phyloP scores from a whole-genome alignment of 2,888 invertebrate genomes.

The Drosophila limbata region DNA sequence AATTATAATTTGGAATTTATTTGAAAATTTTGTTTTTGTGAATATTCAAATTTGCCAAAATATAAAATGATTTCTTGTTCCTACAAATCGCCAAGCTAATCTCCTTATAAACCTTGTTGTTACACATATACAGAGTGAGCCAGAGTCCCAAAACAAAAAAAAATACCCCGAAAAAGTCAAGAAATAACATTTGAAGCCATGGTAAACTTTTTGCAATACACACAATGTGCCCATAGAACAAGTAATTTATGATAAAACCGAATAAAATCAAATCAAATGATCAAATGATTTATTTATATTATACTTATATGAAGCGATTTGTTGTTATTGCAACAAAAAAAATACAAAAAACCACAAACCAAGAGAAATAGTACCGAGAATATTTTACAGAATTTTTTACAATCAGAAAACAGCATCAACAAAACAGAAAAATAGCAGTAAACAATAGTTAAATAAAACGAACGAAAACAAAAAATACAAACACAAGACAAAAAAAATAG shows the following conservation, averaged over 20 bases:
- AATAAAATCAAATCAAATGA: conserved; percentile 40
- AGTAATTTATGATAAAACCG: conserved; percentile 69
- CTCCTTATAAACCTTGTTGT: conserved; percentile 15
- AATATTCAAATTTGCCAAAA: conserved; percentile 50
- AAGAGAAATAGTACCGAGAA: conserved; percentile 79
- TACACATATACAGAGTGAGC: conserved; percentile 9
- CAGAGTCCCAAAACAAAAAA: conserved; percentile 11
- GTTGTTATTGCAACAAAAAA: conserved; percentile 74
- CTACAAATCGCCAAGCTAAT: conserved; percentile 60
- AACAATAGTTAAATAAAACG: conserved; percentile 60
- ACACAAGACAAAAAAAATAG: conserved; percentile 64
- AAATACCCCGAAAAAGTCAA: not conserved
- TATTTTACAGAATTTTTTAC: conserved; percentile 79
- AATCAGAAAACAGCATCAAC: conserved; percentile 48
- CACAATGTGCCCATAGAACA: conserved; percentile 83
- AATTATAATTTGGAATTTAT: not conserved
- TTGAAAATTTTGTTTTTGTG: not conserved
- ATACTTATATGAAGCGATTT: conserved; percentile 57
- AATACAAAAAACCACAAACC: conserved; percentile 53
- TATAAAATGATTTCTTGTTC: conserved; percentile 59
- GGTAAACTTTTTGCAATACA: conserved; percentile 71
- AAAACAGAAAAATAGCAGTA: conserved; percentile 22
- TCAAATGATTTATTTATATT: conserved; percentile 77
- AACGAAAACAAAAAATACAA: conserved; percentile 39
- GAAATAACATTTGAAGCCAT: conserved; percentile 11